Conservation (phyloP, 2,888 invertebrate species). For the Lasioglossum lativentre region DNA sequence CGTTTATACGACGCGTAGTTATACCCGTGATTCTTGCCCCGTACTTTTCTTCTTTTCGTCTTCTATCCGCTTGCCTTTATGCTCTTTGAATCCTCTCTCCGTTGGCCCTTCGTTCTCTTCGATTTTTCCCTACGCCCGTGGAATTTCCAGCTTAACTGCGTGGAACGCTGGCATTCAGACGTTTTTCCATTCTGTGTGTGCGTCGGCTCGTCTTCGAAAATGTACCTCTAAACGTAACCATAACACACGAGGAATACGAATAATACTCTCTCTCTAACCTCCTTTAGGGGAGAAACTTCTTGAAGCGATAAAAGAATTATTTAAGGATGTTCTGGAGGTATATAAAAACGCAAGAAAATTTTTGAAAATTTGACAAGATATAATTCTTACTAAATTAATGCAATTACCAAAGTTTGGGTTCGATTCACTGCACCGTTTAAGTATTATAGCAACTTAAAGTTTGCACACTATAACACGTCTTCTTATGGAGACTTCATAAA, state of each 20-base stretch:
- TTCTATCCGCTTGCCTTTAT: neutral
- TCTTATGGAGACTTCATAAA: too few species aligned
- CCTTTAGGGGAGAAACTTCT: neutral
- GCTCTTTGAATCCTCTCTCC: neutral
- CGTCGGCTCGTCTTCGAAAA: neutral
- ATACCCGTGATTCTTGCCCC: constrained; percentile 47
- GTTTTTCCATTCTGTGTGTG: neutral
- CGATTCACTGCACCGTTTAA: too few species aligned
- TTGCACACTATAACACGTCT: too few species aligned
- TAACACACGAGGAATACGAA: neutral
- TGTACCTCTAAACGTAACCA: neutral
- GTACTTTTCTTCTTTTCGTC: constrained; percentile 19
- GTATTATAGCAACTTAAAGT: too few species aligned
- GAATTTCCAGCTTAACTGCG: neutral
- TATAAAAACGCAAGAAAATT: too few species aligned
- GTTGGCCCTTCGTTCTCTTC: neutral
- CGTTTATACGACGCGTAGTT: constrained; percentile 75
- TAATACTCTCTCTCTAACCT: neutral
- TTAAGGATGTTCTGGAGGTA: too few species aligned
- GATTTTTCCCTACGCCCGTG: neutral
- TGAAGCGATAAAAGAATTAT: too few species aligned
- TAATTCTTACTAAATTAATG: too few species aligned
- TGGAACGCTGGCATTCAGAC: neutral
- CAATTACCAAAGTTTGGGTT: too few species aligned
- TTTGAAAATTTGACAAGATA: too few species aligned